Conservation (phyloP, 2,113 vertebrate species). For the Sinocyclocheilus grahami region DNA sequence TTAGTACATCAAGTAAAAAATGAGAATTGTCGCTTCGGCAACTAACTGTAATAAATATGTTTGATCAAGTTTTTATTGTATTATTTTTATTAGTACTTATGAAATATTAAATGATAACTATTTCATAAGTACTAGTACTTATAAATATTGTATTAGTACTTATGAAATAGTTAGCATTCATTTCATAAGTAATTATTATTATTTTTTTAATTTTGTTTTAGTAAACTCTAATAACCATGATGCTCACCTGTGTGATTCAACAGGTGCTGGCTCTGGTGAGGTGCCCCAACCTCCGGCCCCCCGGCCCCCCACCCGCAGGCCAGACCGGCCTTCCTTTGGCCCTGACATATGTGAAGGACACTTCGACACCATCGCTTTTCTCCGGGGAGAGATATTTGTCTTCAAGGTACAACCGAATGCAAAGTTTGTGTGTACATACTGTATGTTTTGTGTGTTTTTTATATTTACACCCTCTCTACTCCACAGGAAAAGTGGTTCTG, state of each 20-base stretch:
- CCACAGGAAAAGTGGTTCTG: constrained; percentile 87
- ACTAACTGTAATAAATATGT: no score
- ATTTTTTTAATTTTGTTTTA: neutral
- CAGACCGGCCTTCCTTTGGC: constrained; percentile 69
- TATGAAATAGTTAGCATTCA: neutral
- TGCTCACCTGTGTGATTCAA: neutral
- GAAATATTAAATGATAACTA: no score
- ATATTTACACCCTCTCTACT: neutral
- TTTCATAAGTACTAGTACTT: no score
- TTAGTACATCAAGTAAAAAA: no score
- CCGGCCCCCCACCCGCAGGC: constrained; percentile 63
- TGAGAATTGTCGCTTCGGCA: no score
- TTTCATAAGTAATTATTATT: no score
- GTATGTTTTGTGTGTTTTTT: constrained; percentile 1
- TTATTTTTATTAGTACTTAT: no score
- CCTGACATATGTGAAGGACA: constrained; percentile 88
- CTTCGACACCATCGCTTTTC: constrained; percentile 87
- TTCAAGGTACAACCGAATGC: constrained; percentile 80
- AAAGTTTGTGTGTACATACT: neutral
- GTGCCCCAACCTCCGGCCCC: constrained; percentile 70
- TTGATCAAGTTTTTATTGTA: no score
- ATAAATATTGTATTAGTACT: no score
- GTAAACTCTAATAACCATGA: neutral
- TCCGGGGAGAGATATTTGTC: constrained; percentile 90
- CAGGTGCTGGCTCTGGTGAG: constrained; percentile 70